Conservation (phyloP, 1,140 invertebrate genomes). For the Lepidurus arcticus region DNA sequence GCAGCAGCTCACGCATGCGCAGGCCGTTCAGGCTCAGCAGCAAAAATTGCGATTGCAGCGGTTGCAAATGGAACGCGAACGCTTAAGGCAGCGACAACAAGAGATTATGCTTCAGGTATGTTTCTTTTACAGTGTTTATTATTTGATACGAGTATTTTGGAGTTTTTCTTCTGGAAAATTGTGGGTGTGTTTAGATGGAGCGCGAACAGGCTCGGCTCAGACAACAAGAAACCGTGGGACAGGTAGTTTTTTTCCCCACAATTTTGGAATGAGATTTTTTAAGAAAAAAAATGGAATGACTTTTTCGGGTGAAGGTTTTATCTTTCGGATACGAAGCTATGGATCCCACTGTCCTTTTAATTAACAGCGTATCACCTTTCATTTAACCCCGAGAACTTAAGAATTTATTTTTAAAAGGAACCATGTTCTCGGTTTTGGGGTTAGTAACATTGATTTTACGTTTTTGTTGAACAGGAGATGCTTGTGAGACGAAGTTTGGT, state of each 20-base stretch:
- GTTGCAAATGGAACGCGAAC: conserved; percentile 77
- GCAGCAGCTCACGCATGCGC: conserved; percentile 41
- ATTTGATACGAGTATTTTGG: conserved; percentile 18
- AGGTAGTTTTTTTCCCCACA: conserved; percentile 25
- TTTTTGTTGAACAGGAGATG: background rate
- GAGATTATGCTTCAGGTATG: conserved; percentile 77
- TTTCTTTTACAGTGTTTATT: conserved; percentile 1
- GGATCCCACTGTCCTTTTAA: background rate
- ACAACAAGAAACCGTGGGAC: conserved; percentile 68
- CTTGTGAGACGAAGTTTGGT: conserved; percentile 19
- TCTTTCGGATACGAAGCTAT: too few relatives aligned
- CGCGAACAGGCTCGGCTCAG: conserved; percentile 23
- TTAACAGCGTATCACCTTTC: background rate
- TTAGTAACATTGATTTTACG: background rate
- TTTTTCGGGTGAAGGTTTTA: background rate
- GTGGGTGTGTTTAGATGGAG: conserved; percentile 29
- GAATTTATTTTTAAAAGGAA: background rate
- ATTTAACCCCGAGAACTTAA: background rate
- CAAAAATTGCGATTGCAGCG: conserved; percentile 74
- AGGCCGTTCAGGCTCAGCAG: conserved; percentile 59
- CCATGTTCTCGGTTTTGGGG: background rate
- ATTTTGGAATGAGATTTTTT: conserved; percentile 24
- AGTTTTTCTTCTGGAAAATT: conserved; percentile 22
- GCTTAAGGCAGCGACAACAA: conserved; percentile 75
- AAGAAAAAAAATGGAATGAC: background rate